A percentile compares a stretch with the other conserved stretches of the same genome.
These are phyloP conservation scores for Lepus oiostolus DNA, from an alignment of 2,797 vertebrate species.

Conservation along the genomic window DNA sequence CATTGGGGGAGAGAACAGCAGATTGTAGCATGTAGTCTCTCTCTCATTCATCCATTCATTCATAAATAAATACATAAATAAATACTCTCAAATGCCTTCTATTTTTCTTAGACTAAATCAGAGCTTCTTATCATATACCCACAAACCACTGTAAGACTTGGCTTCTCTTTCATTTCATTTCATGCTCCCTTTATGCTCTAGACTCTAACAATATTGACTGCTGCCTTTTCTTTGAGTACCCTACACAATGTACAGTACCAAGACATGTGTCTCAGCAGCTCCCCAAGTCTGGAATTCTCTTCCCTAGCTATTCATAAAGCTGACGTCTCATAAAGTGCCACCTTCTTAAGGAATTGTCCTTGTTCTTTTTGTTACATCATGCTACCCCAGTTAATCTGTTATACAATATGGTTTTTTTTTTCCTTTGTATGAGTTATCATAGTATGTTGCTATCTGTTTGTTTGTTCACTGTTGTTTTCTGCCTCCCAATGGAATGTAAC, in stretches of 20 bases:
- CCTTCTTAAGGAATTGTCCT: background rate
- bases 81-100: background rate
- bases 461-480: background rate
- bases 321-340: accelerated
- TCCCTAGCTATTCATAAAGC: background rate
- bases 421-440: background rate
- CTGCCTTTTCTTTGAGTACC: background rate
- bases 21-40: too few species aligned
- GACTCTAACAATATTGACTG: accelerated
- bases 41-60: too few species aligned
- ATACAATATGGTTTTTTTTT: background rate
- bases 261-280: background rate
- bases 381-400: background rate
- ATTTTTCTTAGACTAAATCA: background rate
- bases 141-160: background rate
- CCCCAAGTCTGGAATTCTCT: background rate
- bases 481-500: background rate
- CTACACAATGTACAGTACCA: background rate
- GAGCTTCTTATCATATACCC: background rate
- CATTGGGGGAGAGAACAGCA: too few species aligned
- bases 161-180: background rate
- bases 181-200: background rate
- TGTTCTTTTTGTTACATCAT: background rate
- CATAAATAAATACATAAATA: too few species aligned
- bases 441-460: background rate